Evolutionary conservation across 2,888 invertebrate species (phyloP).

Genomic region (Eupelmus urozonus): DNA sequence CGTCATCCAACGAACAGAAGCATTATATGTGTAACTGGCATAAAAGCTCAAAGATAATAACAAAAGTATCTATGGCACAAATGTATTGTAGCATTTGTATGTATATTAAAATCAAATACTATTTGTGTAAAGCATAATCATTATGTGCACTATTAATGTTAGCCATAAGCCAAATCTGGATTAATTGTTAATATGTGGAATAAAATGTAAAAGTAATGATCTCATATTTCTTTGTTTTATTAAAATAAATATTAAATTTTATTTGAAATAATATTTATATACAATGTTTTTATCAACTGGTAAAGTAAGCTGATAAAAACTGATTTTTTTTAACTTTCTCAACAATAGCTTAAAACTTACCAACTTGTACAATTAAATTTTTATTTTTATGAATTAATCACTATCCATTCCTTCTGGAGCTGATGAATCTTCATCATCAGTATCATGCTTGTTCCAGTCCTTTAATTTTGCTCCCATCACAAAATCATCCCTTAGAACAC

Average conservation of each 20-base stretch:
- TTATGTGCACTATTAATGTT: constrained; percentile 58
- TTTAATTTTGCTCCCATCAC: constrained; percentile 93
- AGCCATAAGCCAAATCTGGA: constrained; percentile 50
- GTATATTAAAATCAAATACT: constrained; percentile 52
- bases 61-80: constrained; percentile 56
- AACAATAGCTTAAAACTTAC: constrained; percentile 33
- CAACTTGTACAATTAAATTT: constrained; percentile 37
- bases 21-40: constrained; percentile 26
- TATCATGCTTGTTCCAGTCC: constrained; percentile 91
- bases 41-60: constrained; percentile 25
- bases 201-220: constrained; percentile 45
- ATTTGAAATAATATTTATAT: constrained; percentile 34
- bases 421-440: constrained; percentile 75
- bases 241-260: constrained; percentile 42
- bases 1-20: constrained; percentile 29
- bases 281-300: constrained; percentile 15
- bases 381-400: constrained; percentile 57
- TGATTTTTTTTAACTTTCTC: too few relatives aligned
- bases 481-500: constrained; percentile 87
- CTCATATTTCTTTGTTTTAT: constrained; percentile 39
- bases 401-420: constrained; percentile 69
- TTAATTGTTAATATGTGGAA: constrained; percentile 55
- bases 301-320: constrained; percentile 21
- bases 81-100: constrained; percentile 53
- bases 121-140: constrained; percentile 52